phyloP scores from a whole-genome alignment of 2,113 vertebrate genomes.

The Perca flavescens region DNA sequence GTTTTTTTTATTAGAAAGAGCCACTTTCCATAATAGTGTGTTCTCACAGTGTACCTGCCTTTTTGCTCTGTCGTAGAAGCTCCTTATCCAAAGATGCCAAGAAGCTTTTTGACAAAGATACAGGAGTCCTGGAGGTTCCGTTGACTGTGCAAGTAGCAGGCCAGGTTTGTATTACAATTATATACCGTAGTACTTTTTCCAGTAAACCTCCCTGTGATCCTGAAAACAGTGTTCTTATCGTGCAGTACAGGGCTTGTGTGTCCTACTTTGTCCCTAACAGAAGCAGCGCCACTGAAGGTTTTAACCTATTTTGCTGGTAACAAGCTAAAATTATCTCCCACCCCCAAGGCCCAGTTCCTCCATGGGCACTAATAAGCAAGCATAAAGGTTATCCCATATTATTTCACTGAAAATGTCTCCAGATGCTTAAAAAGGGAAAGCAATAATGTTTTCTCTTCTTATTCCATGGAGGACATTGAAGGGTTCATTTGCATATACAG shows the following conservation, averaged over 20 bases:
- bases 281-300: conserved; percentile 65
- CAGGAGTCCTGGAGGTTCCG: conserved; percentile 89
- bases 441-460: neutral
- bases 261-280: conserved; percentile 67
- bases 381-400: conserved; percentile 70
- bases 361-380: conserved; percentile 65
- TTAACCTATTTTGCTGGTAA: conserved; percentile 74
- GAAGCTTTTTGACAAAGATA: conserved; percentile 87
- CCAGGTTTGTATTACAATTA: conserved; percentile 84
- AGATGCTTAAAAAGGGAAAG: conserved; percentile 3
- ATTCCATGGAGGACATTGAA: neutral
- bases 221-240: conserved; percentile 8
- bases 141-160: conserved; percentile 85
- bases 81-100: conserved; percentile 88
- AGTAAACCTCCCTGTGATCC: conserved; percentile 10
- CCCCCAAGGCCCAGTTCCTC: conserved; percentile 68
- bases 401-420: conserved; percentile 49
- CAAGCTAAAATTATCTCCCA: conserved; percentile 76
- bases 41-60: neutral
- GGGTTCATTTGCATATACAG: no score
- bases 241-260: conserved; percentile 36
- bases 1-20: neutral
- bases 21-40: neutral
- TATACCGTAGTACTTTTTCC: neutral
- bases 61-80: conserved; percentile 73